A percentile compares a stretch with the other conserved stretches of the same genome.
Conservation (phyloP, 2,797 vertebrate genomes). For the Enteromius anoplus region DNA sequence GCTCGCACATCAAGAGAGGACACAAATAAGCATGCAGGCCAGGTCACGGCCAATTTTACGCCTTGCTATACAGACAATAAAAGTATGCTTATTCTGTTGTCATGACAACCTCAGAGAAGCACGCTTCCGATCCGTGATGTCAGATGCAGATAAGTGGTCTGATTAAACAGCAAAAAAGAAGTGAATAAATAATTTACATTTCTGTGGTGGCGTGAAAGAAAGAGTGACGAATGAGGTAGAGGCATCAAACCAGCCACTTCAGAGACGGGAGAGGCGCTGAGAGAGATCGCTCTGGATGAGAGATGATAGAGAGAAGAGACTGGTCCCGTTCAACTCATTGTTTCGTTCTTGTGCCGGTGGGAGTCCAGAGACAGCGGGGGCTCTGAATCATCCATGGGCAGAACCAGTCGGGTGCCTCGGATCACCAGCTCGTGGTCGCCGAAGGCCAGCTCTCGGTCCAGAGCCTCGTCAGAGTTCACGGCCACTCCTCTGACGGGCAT, state of each 20-base stretch:
- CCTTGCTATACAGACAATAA: slow-evolving; percentile 67
- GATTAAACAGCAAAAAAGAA: slow-evolving; percentile 35
- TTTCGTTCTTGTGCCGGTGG: slow-evolving; percentile 50
- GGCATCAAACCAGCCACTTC: slow-evolving; percentile 64
- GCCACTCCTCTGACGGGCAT: slow-evolving; percentile 67
- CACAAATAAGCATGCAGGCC: slow-evolving; percentile 69
- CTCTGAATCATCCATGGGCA: slow-evolving; percentile 96
- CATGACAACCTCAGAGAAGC: slow-evolving; percentile 60
- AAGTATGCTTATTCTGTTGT: slow-evolving; percentile 59
- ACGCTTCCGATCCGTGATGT: slow-evolving; percentile 68
- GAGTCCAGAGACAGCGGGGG: slow-evolving; percentile 80
- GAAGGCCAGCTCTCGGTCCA: slow-evolving; percentile 86
- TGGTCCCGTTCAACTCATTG: slow-evolving; percentile 54
- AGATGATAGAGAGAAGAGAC: slow-evolving; percentile 32
- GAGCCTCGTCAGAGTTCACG: slow-evolving; percentile 78
- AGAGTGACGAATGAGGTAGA: slow-evolving; percentile 76
- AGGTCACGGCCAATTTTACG: slow-evolving; percentile 67
- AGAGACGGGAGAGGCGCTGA: slow-evolving; percentile 43
- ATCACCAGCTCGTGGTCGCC: slow-evolving; percentile 93
- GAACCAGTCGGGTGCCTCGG: slow-evolving; percentile 91
- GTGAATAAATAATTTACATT: slow-evolving; percentile 65
- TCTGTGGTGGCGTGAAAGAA: slow-evolving; percentile 58
- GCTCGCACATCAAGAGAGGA: slow-evolving; percentile 63
- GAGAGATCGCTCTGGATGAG: slow-evolving; percentile 40
- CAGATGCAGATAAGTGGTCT: slow-evolving; percentile 48